Evolutionary conservation across 2,113 vertebrate genomes (phyloP), one percentile per base, ranked within the genome.

Genomic region (Beaufortia kweichowensis): DNA sequence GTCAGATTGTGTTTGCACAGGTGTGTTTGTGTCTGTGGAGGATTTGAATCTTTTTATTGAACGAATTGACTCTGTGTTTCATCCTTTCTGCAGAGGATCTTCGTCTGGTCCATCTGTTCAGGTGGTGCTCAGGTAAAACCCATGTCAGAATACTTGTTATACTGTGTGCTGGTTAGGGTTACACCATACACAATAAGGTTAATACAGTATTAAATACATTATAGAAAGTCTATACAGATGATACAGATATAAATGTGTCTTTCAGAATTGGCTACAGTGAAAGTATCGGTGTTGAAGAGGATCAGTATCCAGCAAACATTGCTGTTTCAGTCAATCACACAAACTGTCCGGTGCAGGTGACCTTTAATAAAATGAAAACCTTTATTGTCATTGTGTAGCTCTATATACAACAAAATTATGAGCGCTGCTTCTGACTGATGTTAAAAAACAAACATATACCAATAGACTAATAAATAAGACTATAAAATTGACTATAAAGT

Each of bases 221-320:
- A n/a, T n/a, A n/a, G n/a, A n/a, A n/a, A n/a, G n/a, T n/a, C n/a
- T n/a, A n/a, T n/a, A n/a, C n/a, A 10, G 35, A 39, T 1, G 35
- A 10, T 39, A 4, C 35, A 39, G 35, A 39, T 39, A 11, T 17
- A n/a, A n/a, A 26, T 74, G 26, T 63, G 39, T 17, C 2, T 82
- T 78, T 17, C 86, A 95, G 94, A 73, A 93, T 94, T 87, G 94
- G 94, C 77, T 94, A 94, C 87, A 93, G 93, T 46, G 92, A 94
- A 69, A 92, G 92, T 21, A 92, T 92, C 23, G 88, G 88, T 56
- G 90, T 93, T 6, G 93, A 95, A 87, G 93, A 95, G 83, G 94
- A 95, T 79, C 94, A 95, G 86, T 95, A 94, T 84, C 94, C 94
- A 0, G 92, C 94, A 14, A 91, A 94, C 84, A 91, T 95, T 0